Conservation (phyloP, 2,888 invertebrate genomes). For the Ochlodes sylvanus region DNA sequence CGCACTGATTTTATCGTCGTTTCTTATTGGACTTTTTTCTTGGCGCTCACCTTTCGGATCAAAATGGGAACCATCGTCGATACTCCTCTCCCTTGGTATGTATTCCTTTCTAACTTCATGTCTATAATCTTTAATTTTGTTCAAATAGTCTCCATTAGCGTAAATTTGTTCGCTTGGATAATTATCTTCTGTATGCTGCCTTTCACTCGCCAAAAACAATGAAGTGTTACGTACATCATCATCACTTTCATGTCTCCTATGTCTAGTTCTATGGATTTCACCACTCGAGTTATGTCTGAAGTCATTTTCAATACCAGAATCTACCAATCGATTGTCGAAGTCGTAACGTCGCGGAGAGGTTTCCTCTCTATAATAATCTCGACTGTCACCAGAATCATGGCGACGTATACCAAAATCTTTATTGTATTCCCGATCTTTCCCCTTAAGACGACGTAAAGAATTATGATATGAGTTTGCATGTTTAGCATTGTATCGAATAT, state of each 20-base stretch:
- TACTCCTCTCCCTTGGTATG: slow-evolving; percentile 79
- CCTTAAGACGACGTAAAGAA: slow-evolving; percentile 86
- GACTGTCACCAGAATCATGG: slow-evolving; percentile 80
- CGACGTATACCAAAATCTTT: slow-evolving; percentile 70
- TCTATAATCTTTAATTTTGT: slow-evolving; percentile 65
- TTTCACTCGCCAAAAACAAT: slow-evolving; percentile 89
- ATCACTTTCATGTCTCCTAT: slow-evolving; percentile 85
- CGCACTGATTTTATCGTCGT: slow-evolving; percentile 81
- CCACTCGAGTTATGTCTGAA: slow-evolving; percentile 89
- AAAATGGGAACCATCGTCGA: slow-evolving; percentile 88
- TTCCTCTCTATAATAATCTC: slow-evolving; percentile 74
- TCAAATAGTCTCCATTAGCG: slow-evolving; percentile 73
- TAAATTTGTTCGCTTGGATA: slow-evolving; percentile 79
- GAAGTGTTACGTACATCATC: slow-evolving; percentile 89
- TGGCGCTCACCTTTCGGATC: slow-evolving; percentile 87
- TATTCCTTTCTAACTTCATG: slow-evolving; percentile 73
- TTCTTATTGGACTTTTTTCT: slow-evolving; percentile 78
- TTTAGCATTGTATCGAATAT: slow-evolving; percentile 69
- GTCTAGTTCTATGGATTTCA: slow-evolving; percentile 71
- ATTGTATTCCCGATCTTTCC: slow-evolving; percentile 69
- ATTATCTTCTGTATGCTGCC: slow-evolving; percentile 89
- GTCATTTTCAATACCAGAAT: slow-evolving; percentile 93
- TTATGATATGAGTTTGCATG: slow-evolving; percentile 83
- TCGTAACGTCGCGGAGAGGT: slow-evolving; percentile 76
- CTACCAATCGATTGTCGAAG: slow-evolving; percentile 87